These are phyloP conservation scores for Brachycybe producta DNA, from an alignment of 2,888 invertebrate genomes.

Conservation along the genomic window DNA sequence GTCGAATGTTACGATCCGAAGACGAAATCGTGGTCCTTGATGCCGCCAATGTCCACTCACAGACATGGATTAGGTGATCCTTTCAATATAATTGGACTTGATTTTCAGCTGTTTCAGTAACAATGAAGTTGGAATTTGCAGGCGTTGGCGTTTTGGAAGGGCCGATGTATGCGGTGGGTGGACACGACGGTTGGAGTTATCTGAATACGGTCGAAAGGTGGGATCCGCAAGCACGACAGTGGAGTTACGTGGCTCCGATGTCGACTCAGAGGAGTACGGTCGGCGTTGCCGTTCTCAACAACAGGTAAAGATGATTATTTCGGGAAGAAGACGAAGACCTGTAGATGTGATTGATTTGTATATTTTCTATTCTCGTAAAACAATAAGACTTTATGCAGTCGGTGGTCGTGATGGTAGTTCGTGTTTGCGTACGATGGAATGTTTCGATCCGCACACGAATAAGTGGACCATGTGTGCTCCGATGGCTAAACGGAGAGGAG, in stretches of 20 bases:
- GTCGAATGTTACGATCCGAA: conserved; percentile 80
- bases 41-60: conserved; percentile 82
- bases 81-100: too few relatives aligned
- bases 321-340: neutral
- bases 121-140: conserved; percentile 21
- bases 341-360: neutral
- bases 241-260: conserved; percentile 86
- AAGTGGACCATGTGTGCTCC: conserved; percentile 74
- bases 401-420: conserved; percentile 86
- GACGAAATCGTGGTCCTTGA: conserved; percentile 60
- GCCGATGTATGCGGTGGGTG: conserved; percentile 86
- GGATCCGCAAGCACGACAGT: conserved; percentile 75
- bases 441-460: conserved; percentile 63
- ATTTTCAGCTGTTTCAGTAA: too few relatives aligned
- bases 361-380: too few relatives aligned
- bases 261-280: conserved; percentile 75
- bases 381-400: conserved; percentile 66
- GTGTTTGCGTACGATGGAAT: conserved; percentile 79
- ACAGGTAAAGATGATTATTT: conserved; percentile 41
- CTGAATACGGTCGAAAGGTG: conserved; percentile 84
- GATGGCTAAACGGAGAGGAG: conserved; percentile 73
- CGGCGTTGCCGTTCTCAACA: conserved; percentile 74
- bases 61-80: conserved; percentile 44
- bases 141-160: conserved; percentile 54
- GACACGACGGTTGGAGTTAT: conserved; percentile 92